phyloP scores from a whole-genome alignment of 2,113 vertebrate species.

The Eublepharis macularius region DNA sequence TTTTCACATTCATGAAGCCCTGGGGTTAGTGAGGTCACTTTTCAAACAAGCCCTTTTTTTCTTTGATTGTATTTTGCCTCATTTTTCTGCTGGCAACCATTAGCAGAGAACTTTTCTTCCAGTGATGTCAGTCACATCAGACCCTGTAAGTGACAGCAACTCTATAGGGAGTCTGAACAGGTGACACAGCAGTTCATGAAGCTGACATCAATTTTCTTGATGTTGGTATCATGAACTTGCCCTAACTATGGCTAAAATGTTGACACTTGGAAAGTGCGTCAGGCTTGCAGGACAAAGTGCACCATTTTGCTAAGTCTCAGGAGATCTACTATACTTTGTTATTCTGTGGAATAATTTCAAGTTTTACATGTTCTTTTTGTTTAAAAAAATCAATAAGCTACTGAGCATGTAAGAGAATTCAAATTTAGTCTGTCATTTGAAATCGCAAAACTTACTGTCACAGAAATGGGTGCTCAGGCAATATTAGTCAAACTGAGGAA shows the following conservation, averaged over 20 bases:
- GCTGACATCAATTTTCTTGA: constrained; percentile 16
- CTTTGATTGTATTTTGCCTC: constrained; percentile 51
- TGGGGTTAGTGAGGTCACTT: constrained; percentile 32
- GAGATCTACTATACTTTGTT: background rate
- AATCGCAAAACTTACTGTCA: background rate
- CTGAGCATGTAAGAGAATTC: background rate
- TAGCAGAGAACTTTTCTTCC: constrained; percentile 21
- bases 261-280: background rate
- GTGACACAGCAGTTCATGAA: constrained; percentile 7
- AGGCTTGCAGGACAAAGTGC: constrained; percentile 17
- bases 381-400: background rate
- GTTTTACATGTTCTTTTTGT: background rate
- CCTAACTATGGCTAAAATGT: background rate
- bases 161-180: constrained; percentile 13
- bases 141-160: constrained; percentile 5
- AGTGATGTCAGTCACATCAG: constrained; percentile 30
- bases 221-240: constrained; percentile 3
- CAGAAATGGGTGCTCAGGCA: background rate
- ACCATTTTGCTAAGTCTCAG: background rate
- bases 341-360: background rate
- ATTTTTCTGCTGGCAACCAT: constrained; percentile 44
- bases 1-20: constrained; percentile 34
- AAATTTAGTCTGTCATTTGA: background rate
- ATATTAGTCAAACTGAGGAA: background rate
- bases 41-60: constrained; percentile 48